Percentiles rank a stretch among this genome's conserved stretches.
phyloP scores from a whole-genome alignment of 2,797 vertebrate species.

The Bradypodion pumilum region DNA sequence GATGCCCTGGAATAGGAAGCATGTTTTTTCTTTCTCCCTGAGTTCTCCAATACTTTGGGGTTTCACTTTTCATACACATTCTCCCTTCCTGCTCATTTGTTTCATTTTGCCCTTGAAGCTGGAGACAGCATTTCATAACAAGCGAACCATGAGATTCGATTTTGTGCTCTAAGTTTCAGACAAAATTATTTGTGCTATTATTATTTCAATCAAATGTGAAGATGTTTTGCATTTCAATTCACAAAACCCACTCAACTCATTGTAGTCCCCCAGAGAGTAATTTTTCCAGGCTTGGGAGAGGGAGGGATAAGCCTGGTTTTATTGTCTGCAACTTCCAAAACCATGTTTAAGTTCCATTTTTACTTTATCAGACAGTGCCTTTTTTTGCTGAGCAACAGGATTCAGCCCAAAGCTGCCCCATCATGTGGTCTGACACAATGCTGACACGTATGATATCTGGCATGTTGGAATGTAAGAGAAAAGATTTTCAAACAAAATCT shows the following conservation, averaged over 20 bases:
- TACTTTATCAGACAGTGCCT: slow-evolving; percentile 36
- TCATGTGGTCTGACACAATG: slow-evolving; percentile 13
- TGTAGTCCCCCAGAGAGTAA: not conserved
- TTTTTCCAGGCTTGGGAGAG: not conserved
- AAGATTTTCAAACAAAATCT: slow-evolving; percentile 41
- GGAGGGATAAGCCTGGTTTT: too few species aligned
- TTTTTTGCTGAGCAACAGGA: slow-evolving; percentile 38
- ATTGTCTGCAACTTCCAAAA: not conserved
- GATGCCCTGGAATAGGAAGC: slow-evolving; percentile 29
- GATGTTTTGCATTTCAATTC: not conserved
- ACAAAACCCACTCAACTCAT: not conserved
- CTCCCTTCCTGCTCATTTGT: slow-evolving; percentile 16
- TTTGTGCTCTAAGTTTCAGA: too few species aligned
- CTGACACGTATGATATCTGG: slow-evolving; percentile 26
- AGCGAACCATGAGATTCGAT: not conserved
- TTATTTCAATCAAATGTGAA: not conserved
- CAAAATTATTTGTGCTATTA: not conserved
- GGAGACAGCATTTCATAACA: slow-evolving; percentile 11
- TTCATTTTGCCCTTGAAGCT: slow-evolving; percentile 2
- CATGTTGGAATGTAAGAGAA: slow-evolving; percentile 41
- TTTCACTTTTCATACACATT: not conserved
- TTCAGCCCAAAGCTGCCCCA: slow-evolving; percentile 30
- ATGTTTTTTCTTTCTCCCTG: slow-evolving; percentile 34
- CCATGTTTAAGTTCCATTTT: slow-evolving; percentile 38
- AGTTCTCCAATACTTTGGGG: slow-evolving; percentile 40